Evolutionary conservation across 2,888 invertebrate genomes (phyloP), one percentile per base, ranked within the genome.

Genomic region (Sphaerophoria rueppellii): DNA sequence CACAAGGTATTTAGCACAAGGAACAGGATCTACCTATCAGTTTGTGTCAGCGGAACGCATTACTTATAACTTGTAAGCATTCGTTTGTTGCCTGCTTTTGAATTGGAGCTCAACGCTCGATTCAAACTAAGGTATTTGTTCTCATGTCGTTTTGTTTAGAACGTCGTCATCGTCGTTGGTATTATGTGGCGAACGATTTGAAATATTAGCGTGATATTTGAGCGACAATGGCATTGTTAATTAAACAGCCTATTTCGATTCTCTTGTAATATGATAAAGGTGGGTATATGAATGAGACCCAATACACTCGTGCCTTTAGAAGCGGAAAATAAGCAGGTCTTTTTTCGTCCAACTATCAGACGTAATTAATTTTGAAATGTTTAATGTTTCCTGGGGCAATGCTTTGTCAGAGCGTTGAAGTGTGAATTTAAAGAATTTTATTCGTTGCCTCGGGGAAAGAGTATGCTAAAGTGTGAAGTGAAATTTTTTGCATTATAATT

Each of bases 21-120:
- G 81, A 85, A 85, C 85, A 85, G 85, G 85, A 85, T 85, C 85
- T 81, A 85, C 85, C 85, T 85, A 85, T 85, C 85, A 85, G 85
- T 85, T 81, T 81, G 70, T 85, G 85, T 85, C 85, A 85, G 76
- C 52, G 69, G 24, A 85, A 85, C 69, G 76, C 85, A 85, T 85
- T 77, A 85, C 50, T 85, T 85, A 85, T 76, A 73, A 63, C 63
- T 24, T 24, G 2, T 24, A 57, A 85, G 40, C 9, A 43, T 76
- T 77, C 81, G 73, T 81, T 85, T 83, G 80, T 75, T 83, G 55
- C 35, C 61, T 37, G 52, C 35, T 48, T 67, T 12, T 24, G 16
- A 46, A 61, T 40, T 6, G 2, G 4, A 6, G 6, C 4, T 35
- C 6, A 7, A 24, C 52, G 63, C 32, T 9, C 7, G 12, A 12